phyloP scores from a whole-genome alignment of 2,888 invertebrate species.

The Parascotia fuliginaria region DNA sequence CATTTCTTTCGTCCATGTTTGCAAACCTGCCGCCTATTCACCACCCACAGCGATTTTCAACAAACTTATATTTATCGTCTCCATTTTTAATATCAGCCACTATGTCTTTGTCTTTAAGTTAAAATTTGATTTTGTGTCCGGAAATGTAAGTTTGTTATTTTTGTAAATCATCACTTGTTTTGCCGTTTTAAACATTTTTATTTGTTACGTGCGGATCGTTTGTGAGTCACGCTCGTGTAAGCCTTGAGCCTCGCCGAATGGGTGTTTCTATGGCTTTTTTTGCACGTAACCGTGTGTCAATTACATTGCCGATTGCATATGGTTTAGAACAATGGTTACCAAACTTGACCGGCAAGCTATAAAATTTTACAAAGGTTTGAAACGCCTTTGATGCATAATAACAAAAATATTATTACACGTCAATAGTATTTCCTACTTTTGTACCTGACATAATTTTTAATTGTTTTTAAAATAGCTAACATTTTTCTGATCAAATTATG shows the following conservation, averaged over 20 bases:
- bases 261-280: conserved; percentile 61
- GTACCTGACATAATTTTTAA: no score
- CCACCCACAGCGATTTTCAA: conserved; percentile 71
- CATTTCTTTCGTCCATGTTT: conserved; percentile 73
- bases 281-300: conserved; percentile 54
- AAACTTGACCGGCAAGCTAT: no score
- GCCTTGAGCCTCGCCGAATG: conserved; percentile 65
- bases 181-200: conserved; percentile 64
- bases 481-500: no score
- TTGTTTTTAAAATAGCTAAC: no score
- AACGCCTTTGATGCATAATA: no score
- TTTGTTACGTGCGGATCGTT: conserved; percentile 67
- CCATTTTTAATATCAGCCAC: conserved; percentile 9
- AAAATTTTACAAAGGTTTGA: no score
- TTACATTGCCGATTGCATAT: conserved; percentile 58
- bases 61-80: conserved; percentile 30
- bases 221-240: conserved; percentile 69
- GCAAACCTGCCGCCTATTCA: conserved; percentile 76
- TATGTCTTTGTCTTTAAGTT: conserved; percentile 27
- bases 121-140: conserved; percentile 24
- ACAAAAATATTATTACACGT: no score
- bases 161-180: conserved; percentile 61
- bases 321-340: conserved; percentile 40
- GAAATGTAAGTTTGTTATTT: conserved; percentile 24
- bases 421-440: no score